Percentiles rank a stretch among this genome's conserved stretches.
Evolutionary conservation across 2,113 vertebrate genomes (phyloP).

Genomic region (Crypturellus undulatus): DNA sequence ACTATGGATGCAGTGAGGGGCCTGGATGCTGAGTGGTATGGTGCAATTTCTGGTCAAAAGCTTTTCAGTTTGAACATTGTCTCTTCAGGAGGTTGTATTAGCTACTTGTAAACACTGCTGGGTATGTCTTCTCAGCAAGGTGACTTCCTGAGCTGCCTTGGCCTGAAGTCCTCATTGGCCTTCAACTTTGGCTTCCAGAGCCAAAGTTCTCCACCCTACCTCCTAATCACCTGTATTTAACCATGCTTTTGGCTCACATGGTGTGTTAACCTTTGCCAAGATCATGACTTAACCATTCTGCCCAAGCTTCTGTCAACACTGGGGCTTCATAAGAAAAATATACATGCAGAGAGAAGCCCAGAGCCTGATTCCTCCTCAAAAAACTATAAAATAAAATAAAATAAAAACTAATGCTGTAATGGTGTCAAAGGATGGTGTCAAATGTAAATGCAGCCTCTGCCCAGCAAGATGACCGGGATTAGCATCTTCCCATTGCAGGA

Average conservation of each 20-base stretch:
- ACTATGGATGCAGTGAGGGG: background rate
- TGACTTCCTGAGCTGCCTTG: background rate
- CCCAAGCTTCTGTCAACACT: background rate
- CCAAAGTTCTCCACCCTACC: background rate
- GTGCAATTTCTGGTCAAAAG: background rate
- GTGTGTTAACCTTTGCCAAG: background rate
- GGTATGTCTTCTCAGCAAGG: background rate
- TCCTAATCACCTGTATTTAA: background rate
- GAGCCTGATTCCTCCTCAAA: background rate
- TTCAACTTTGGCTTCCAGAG: background rate
- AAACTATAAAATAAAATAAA: too few species aligned
- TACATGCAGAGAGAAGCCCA: background rate
- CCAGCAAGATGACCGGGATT: background rate
- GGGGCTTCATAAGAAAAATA: background rate
- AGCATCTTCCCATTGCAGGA: background rate
- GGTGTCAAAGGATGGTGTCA: background rate
- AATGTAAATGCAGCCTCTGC: background rate
- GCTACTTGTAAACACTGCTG: background rate
- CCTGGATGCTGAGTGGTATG: background rate
- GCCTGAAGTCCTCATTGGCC: background rate
- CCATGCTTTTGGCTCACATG: too few species aligned
- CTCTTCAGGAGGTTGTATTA: background rate
- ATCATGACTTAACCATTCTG: accelerated
- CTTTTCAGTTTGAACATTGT: background rate
- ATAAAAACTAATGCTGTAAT: background rate